phyloP scores from a whole-genome alignment of 2,888 invertebrate species.

The Escarpia spicata region DNA sequence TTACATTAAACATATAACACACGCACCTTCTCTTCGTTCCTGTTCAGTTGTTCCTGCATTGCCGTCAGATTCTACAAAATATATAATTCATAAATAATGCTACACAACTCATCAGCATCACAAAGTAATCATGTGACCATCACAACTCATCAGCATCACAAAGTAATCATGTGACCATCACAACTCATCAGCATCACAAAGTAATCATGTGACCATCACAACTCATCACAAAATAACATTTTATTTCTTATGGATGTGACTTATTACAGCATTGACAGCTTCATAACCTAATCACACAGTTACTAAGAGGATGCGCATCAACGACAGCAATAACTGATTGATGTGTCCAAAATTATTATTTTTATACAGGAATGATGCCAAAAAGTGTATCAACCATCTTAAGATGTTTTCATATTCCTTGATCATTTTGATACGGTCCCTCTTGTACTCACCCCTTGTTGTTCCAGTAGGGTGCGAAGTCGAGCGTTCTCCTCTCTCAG shows the following conservation, averaged over 20 bases:
- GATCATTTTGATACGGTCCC: neutral
- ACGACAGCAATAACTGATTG: neutral
- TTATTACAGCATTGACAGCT: neutral
- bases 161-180: too few species aligned
- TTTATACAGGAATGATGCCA: too few species aligned
- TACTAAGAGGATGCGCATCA: neutral
- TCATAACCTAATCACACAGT: neutral
- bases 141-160: too few species aligned
- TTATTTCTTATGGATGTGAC: neutral
- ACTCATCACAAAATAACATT: neutral
- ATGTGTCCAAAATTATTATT: too few species aligned
- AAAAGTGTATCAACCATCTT: neutral
- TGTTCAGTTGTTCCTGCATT: constrained; percentile 78
- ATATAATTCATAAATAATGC: neutral
- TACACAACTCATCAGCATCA: neutral
- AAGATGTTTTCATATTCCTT: neutral
- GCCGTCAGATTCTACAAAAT: constrained; percentile 60
- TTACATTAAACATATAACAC: neutral
- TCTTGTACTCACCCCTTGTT: neutral
- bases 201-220: neutral
- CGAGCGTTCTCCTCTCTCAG: constrained; percentile 72
- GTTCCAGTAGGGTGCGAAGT: constrained; percentile 68
- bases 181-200: neutral
- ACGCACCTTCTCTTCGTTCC: constrained; percentile 82
- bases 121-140: too few species aligned